Base-by-base conservation (phyloP, 2,113 vertebrate genomes). In the Thunnus maccoyii region DNA sequence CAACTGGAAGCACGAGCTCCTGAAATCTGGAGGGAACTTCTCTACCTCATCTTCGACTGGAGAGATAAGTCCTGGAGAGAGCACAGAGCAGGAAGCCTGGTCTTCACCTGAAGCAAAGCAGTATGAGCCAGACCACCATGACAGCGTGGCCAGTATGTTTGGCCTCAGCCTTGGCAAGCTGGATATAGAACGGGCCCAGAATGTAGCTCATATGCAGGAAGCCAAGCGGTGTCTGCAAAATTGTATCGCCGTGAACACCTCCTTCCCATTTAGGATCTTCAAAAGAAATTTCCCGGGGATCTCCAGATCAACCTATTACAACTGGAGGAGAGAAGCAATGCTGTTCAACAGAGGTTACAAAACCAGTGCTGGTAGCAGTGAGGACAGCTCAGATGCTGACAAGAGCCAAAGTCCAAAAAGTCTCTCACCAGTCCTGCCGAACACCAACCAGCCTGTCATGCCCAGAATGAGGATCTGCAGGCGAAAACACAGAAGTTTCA, bases 291-390 rank as follows among this genome's bases (percentile, higher is more conserved):
- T 98, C 84, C 97, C 98, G 0, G 97, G 97, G 63, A 98, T 99
- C 84, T 99, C 98, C 3, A 95, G 98, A 54, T 99, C 97, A 2
- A 99, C 97, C 14, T 99, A 99, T 83, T 99, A 99, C 92, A 99
- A 99, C 86, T 99, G 98, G 98, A 94, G 97, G 86, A 96, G 97
- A 46, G 98, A 99, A 91, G 98, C 97, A 14, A 94, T 99, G 91
- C 88, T 96, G 48, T 95, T 95, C 57, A 96, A 91, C 57, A 92
- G 96, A 44, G 92, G 93, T 48, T 97, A 95, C 91, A 97, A 96
- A 86, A 89, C 91, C 60, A 83, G 72, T 0, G 54, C 62, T 0
- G 94, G 90, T 36, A 95, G 93, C 86, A 92, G 93, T 1, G 91
- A 93, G 32, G 95, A 95, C 61, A 86, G 94, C 82, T 93, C 91